Evolutionary conservation across 1,140 invertebrate species (phyloP), one percentile per base, ranked within the genome.

Genomic region (Musca vetustissima): DNA sequence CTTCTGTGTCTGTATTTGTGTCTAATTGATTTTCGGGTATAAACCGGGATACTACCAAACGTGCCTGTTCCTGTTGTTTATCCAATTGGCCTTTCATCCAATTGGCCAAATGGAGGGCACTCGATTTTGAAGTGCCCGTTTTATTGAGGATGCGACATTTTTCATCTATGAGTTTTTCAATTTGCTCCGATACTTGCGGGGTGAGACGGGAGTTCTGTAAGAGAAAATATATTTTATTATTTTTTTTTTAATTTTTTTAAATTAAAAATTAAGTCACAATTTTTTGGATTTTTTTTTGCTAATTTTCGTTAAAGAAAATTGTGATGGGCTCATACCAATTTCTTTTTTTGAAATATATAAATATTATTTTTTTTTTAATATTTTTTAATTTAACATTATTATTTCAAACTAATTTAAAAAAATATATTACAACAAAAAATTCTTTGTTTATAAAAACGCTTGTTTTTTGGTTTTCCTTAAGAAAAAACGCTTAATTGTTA

Each of bases 1-100:
- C 14, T 17, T 59, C 55, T 1, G 21, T 25, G 21, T 32, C 55
- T 15, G 25, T n/a, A 59, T 28, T 15, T 0, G 50, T 1, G 6
- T 17, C 17, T 1, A 19, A n/a, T n/a, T 15, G 48, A 15, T 49
- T 19, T n/a, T 19, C 3, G 68, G 80, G 75, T 67, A 76, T 73
- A 1, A 77, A 76, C 7, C 76, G 71, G 0, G 73, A 75, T 2
- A 79, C 79, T 32, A 75, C 79, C 19, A 81, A 61, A 1, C 79
- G 74, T 0, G 79, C 79, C 67, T 81, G 79, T 36, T 81, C 77
- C 66, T 81, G 79, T 57, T 81, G 71, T 47, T 78, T 76, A 68
- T 84, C 83, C 67, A 88, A 77, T 69, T 88, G 85, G 0, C 86
- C 85, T 73, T 86, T 87, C 83, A 91, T 90, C 89, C 89, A 91